Conservation (phyloP, 30 jellyfish, hydroid and myxozoan genomes). For the Chironex yamaguchii region DNA sequence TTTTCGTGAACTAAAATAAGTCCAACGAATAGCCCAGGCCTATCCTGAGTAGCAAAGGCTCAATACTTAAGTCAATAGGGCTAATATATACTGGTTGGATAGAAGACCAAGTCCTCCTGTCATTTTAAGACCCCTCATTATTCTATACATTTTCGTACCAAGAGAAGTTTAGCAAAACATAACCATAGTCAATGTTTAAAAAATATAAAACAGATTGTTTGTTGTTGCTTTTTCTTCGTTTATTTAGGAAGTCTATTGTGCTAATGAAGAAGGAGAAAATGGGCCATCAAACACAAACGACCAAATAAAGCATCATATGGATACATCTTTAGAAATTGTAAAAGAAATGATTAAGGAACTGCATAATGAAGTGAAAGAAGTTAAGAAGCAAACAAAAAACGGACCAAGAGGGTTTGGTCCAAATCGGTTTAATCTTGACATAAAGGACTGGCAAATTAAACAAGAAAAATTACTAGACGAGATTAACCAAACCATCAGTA, state of each 20-base stretch:
- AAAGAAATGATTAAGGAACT: slow-evolving; percentile 74
- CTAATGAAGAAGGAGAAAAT: slow-evolving; percentile 76
- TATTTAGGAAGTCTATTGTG: slow-evolving; percentile 82
- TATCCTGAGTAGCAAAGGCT: too few relatives aligned
- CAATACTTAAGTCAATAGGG: too few relatives aligned
- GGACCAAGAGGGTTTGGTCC: slow-evolving; percentile 36
- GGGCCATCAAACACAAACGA: slow-evolving; percentile 73
- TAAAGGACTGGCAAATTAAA: slow-evolving; percentile 1
- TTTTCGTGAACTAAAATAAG: too few relatives aligned
- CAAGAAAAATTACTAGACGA: slow-evolving; percentile 9
- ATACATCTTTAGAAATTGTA: slow-evolving; percentile 67
- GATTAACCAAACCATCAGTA: not conserved
- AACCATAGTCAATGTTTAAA: too few relatives aligned
- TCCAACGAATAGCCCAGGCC: too few relatives aligned
- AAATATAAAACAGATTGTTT: too few relatives aligned
- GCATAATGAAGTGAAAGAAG: slow-evolving; percentile 61
- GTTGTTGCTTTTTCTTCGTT: not conserved
- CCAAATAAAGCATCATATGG: slow-evolving; percentile 73
- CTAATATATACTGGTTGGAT: too few relatives aligned
- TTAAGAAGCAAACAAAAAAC: slow-evolving; percentile 39
- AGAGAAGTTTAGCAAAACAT: too few relatives aligned
- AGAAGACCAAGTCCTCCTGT: too few relatives aligned
- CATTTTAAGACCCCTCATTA: too few relatives aligned
- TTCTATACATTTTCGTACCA: too few relatives aligned
- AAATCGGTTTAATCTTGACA: not conserved